phyloP scores from a whole-genome alignment of 2,888 invertebrate genomes.

The Polydrusus cervinus region DNA sequence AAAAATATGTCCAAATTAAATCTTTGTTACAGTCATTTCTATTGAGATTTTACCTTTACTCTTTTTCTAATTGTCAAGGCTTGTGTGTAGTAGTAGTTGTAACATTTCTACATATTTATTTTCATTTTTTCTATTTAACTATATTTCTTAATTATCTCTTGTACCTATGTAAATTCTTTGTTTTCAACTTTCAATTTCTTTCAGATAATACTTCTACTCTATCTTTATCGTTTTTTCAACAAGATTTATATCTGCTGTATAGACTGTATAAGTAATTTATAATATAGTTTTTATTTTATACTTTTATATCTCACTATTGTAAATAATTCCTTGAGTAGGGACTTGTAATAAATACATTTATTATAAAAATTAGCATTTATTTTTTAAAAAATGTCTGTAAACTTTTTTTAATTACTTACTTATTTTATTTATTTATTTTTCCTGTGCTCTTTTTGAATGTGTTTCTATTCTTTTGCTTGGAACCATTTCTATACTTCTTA shows the following conservation, averaged over 20 bases:
- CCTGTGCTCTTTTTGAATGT: no score
- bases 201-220: neutral
- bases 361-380: neutral
- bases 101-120: no score
- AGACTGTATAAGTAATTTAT: slow-evolving; percentile 22
- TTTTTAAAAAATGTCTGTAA: neutral
- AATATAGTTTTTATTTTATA: slow-evolving; percentile 2
- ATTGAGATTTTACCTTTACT: neutral
- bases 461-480: no score
- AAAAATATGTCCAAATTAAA: neutral
- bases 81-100: no score
- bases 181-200: neutral
- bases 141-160: neutral
- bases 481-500: no score
- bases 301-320: neutral
- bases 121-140: neutral
- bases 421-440: no score
- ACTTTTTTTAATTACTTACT: neutral
- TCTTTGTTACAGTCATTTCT: neutral
- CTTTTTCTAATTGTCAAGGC: no score
- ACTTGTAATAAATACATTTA: neutral
- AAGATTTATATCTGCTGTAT: neutral
- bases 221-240: neutral
- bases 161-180: neutral
- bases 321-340: neutral